These are phyloP conservation scores for Marronus borbonicus DNA, from an alignment of 2,888 invertebrate species.

Conservation along the genomic window DNA sequence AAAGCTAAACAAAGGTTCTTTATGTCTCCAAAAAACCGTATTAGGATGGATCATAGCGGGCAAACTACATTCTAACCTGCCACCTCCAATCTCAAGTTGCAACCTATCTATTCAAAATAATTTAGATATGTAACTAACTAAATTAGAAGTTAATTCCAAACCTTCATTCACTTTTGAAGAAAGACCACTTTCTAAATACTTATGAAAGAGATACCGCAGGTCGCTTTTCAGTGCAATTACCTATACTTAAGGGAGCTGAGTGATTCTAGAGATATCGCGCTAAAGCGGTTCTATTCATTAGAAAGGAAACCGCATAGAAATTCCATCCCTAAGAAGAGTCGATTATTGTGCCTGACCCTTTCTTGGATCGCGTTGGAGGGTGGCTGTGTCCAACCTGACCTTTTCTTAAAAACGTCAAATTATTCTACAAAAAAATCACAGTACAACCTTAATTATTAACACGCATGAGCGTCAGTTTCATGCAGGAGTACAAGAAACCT, in stretches of 20 bases:
- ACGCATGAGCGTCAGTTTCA: neutral
- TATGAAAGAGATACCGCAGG: slow-evolving; percentile 3
- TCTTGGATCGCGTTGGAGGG: too few relatives aligned
- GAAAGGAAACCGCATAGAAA: neutral
- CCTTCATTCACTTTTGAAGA: neutral
- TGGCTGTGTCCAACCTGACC: too few relatives aligned
- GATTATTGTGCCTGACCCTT: too few relatives aligned
- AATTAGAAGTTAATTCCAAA: neutral
- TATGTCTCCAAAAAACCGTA: neutral
- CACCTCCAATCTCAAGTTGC: neutral
- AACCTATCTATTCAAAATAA: neutral
- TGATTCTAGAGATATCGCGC: neutral
- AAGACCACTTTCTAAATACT: neutral
- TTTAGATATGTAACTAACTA: neutral
- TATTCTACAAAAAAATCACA: too few relatives aligned
- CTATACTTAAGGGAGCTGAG: neutral
- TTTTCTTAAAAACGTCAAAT: too few relatives aligned
- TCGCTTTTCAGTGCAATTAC: slow-evolving; percentile 13
- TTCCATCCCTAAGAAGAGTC: too few relatives aligned
- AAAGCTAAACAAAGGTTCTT: neutral
- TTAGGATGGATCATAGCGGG: neutral
- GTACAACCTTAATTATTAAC: too few relatives aligned
- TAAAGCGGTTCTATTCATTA: slow-evolving; percentile 27
- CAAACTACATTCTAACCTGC: neutral
- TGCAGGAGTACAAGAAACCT: neutral